These are phyloP conservation scores for Formicarius rufipectus DNA, from an alignment of 2,113 vertebrate genomes.

Conservation along the genomic window DNA sequence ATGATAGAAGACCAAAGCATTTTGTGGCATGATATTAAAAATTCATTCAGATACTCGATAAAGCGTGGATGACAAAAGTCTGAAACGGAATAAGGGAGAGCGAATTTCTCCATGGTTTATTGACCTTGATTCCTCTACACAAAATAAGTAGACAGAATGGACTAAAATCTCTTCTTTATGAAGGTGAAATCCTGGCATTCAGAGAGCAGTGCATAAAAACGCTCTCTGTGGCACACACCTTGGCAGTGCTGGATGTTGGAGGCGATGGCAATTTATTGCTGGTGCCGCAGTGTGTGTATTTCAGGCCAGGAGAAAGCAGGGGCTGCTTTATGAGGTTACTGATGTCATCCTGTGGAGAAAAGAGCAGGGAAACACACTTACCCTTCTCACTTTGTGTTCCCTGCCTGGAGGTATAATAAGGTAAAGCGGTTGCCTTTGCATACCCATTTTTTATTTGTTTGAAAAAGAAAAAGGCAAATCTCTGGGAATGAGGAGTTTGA, in stretches of 20 bases:
- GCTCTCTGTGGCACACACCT: slow-evolving; percentile 64
- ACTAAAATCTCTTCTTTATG: slow-evolving; percentile 78
- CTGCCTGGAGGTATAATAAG: slow-evolving; percentile 42
- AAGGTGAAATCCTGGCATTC: slow-evolving; percentile 74
- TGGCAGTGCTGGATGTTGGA: slow-evolving; percentile 51
- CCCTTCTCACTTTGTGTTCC: background rate
- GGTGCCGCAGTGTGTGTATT: slow-evolving; percentile 12
- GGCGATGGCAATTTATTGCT: slow-evolving; percentile 66
- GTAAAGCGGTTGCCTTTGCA: slow-evolving; percentile 41
- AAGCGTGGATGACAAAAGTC: slow-evolving; percentile 78
- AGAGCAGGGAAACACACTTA: slow-evolving; percentile 46
- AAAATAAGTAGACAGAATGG: slow-evolving; percentile 79
- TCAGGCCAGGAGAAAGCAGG: slow-evolving; percentile 53
- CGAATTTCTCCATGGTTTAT: slow-evolving; percentile 79
- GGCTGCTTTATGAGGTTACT: slow-evolving; percentile 59
- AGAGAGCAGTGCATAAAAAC: slow-evolving; percentile 72
- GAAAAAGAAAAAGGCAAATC: slow-evolving; percentile 19
- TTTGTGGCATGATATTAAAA: slow-evolving; percentile 80
- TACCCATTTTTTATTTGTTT: slow-evolving; percentile 51
- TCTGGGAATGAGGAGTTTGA: slow-evolving; percentile 4
- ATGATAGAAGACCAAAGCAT: slow-evolving; percentile 79
- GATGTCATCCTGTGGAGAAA: slow-evolving; percentile 36
- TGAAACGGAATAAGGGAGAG: slow-evolving; percentile 72
- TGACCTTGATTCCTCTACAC: slow-evolving; percentile 78
- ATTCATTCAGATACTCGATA: slow-evolving; percentile 78